Evolutionary conservation across 2,888 invertebrate species (phyloP), one percentile per base, ranked within the genome.

Genomic region (Hermaeophaga mercurialis): DNA sequence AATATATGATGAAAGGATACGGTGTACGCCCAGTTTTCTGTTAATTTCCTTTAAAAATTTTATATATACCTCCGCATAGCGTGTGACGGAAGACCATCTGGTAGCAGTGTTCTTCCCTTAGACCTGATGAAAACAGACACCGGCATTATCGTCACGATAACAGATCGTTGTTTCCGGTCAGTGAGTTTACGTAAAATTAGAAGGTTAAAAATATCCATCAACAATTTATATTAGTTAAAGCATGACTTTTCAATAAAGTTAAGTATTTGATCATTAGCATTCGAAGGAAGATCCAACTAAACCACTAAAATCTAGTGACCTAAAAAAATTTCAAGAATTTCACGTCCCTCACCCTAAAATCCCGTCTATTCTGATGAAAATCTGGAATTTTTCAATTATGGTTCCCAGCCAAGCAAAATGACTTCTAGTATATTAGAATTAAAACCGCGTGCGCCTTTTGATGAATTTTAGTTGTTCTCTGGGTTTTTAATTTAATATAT

Each of bases 371-470:
- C 18, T 26, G 39, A 48, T 41, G 41, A 50, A 47, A 50, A 50
- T 50, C 49, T 18, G 49, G 49, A 50, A 50, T 50, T 50, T 50
- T 50, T 50, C 49, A 48, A 41, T 50, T 50, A 50, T 26, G 15
- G 11, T 24, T 14, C 14, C 1, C 19, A 28, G 19, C 15, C 4
- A 41, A 31, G 12, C 5, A 3, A 24, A 50, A 31, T 41, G 17
- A 50, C 31, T 50, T n/a, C 26, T 11, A 6, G n/a, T 14, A 24
- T 41, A 41, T 31, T 41, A 31, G 41, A 50, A 50, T 50, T 19
- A 26, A 48, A 38, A 41, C 39, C 15, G 17, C 41, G 17, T 28
- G 11, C 11, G 5, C 3, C 26, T 15, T 28, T 24, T 48, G 17
- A 41, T 41, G 41, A 19, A 18, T 19, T 41, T 41, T 8, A 9